Conservation (phyloP, 2,113 vertebrate genomes). For the Todiramphus saurophagus region DNA sequence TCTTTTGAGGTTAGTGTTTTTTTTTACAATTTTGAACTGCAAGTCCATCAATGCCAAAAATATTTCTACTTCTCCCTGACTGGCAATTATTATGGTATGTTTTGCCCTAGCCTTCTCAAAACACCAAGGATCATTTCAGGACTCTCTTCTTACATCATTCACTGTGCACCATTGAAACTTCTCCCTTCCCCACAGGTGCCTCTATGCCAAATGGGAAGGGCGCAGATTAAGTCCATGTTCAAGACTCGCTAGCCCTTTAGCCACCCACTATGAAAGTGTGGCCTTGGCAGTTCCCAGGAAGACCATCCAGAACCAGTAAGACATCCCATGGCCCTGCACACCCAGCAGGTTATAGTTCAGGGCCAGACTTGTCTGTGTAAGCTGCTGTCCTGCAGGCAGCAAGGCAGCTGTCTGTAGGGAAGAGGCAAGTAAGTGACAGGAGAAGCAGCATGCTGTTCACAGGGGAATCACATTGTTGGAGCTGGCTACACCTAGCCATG, state of each 20-base stretch:
- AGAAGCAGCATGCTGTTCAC: background rate
- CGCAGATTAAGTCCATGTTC: background rate
- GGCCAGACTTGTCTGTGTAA: background rate
- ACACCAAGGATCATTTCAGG: background rate
- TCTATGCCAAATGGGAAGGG: accelerated
- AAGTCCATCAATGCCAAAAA: background rate
- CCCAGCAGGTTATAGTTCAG: background rate
- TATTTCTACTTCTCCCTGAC: background rate
- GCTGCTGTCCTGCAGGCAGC: background rate
- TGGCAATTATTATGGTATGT: background rate
- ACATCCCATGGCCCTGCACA: background rate
- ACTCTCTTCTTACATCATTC: background rate
- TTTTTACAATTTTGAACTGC: background rate
- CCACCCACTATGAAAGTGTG: background rate
- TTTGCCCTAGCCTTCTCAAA: background rate
- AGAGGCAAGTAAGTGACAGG: background rate
- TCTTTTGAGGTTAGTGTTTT: background rate
- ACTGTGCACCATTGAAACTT: background rate
- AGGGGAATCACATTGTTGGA: background rate
- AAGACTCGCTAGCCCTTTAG: background rate
- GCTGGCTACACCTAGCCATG: background rate
- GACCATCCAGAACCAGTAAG: background rate
- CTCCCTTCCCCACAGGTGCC: background rate
- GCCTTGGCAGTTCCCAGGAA: background rate
- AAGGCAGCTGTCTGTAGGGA: background rate